Evolutionary conservation across 2,888 invertebrate species (phyloP).

Genomic region (Ennomos fuscantarius): DNA sequence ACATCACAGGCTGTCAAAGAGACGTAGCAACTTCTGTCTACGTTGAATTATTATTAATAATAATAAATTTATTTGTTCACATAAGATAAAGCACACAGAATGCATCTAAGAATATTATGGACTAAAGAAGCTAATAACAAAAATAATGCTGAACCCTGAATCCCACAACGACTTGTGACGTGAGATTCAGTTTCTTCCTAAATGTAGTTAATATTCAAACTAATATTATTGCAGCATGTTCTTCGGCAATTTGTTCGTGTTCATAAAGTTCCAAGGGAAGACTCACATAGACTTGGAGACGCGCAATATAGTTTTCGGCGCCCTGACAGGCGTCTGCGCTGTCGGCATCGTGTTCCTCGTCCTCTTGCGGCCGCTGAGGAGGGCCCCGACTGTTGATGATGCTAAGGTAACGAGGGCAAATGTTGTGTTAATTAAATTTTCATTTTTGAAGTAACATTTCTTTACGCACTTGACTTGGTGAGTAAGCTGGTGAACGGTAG

Average conservation of each 20-base stretch:
- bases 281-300: constrained; percentile 89
- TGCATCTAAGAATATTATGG: no score
- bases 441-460: no score
- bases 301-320: constrained; percentile 92
- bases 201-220: no score
- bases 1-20: no score
- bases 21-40: constrained; percentile 2
- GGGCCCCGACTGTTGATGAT: constrained; percentile 66
- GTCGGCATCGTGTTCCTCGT: constrained; percentile 89
- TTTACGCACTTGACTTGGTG: no score
- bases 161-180: no score
- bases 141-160: no score
- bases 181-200: no score
- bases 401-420: constrained; percentile 61
- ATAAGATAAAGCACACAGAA: no score
- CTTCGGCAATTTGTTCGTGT: constrained; percentile 98
- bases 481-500: no score
- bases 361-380: constrained; percentile 85
- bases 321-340: constrained; percentile 89
- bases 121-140: no score
- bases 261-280: constrained; percentile 94
- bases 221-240: constrained; percentile 89
- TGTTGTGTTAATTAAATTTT: background rate
- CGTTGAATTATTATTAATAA: background rate
- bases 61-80: no score